Evolutionary conservation across 2,888 invertebrate species (phyloP).

Genomic region (Conus canariensis): DNA sequence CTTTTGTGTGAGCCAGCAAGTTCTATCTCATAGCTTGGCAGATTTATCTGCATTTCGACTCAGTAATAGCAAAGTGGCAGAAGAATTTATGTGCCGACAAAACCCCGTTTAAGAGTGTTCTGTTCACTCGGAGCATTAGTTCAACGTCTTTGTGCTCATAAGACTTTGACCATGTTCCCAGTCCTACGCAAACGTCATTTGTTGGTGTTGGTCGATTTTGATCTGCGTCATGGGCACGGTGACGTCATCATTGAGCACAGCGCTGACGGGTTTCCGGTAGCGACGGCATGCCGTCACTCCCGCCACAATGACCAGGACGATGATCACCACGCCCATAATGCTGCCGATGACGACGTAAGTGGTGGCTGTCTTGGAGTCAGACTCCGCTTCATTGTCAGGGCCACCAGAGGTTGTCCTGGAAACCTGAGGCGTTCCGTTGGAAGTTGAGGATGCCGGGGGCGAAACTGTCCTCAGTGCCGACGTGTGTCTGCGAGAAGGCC

Average conservation of each 20-base stretch:
- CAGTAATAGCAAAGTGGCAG: too few relatives aligned
- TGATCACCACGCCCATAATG: neutral
- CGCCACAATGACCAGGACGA: neutral
- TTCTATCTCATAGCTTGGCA: too few relatives aligned
- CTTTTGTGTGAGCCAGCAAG: too few relatives aligned
- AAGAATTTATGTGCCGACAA: too few relatives aligned
- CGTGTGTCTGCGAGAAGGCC: neutral
- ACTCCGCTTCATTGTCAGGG: neutral
- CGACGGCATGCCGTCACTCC: neutral
- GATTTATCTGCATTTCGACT: too few relatives aligned
- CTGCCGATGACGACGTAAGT: neutral
- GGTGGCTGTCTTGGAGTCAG: neutral
- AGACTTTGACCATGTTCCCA: neutral
- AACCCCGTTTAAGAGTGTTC: too few relatives aligned
- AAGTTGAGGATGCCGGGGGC: neutral
- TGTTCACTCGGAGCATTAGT: neutral
- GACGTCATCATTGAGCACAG: conserved; percentile 13
- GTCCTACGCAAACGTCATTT: neutral
- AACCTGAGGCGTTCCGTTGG: neutral
- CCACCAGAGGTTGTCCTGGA: neutral
- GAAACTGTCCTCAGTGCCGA: neutral
- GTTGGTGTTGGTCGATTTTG: neutral
- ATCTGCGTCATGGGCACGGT: neutral
- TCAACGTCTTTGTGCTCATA: neutral
- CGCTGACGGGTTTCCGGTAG: neutral